Base-by-base conservation (phyloP, 2,113 vertebrate species). In the Lanius ludovicianus region DNA sequence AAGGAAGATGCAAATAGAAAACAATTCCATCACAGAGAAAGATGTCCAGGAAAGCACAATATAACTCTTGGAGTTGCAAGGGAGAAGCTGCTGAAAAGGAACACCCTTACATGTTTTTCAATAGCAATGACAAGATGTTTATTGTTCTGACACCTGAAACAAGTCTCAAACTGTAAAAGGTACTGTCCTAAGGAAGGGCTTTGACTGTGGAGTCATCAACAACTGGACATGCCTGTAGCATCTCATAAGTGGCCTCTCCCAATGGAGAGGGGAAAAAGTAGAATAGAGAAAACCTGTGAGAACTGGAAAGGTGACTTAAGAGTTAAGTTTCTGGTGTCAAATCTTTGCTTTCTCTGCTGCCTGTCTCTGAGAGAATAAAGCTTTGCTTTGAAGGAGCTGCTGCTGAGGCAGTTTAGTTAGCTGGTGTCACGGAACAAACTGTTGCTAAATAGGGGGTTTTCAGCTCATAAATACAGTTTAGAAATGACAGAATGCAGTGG, bases 341-440 rank as follows among this genome's bases (percentile, higher is more conserved):
- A 41, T 56, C 67, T 50, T 82, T 44, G 13, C 76, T 94, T 80
- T 80, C 64, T 77, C 8, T 67, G 64, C 83, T 63, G 62, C 30
- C 55, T 73, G 1, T 50, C 35, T 82, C 79, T 41, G 46, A 33
- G 76, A 84, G 64, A 84, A 74, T 52, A 68, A 92, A 77, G 56
- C 68, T 92, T 95, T 89, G 42, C 91, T 81, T 78, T 81, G 79
- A 84, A 93, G 83, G 47, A 77, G 71, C 79, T 95, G 75, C 63
- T 59, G 47, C 30, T 47, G 42, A 88, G 42, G 63, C 67, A 75
- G 65, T 63, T 70, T 53, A 67, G 77, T 75, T 90, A 94, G 82
- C 71, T 88, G 41, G 63, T 67, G 64, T 70, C 86, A 59, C 79
- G 86, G 73, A 90, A 81, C 68, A 95, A 95, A 55, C 86, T 95